These are phyloP conservation scores for Glandiceps talaboti DNA, from an alignment of 53 echinoderm and acorn worm species.

Conservation along the genomic window DNA sequence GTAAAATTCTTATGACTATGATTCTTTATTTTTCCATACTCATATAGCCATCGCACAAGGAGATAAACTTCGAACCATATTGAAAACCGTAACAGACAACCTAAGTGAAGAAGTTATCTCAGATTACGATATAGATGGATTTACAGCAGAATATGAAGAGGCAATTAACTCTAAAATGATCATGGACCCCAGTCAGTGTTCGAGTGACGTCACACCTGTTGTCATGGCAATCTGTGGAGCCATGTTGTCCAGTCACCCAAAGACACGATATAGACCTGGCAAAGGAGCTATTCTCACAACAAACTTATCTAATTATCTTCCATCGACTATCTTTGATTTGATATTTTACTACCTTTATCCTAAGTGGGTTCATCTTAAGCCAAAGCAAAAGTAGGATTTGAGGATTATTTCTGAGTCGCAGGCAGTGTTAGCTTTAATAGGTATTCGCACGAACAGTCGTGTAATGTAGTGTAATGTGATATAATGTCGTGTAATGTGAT, in stretches of 20 bases:
- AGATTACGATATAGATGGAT: constrained; percentile 29
- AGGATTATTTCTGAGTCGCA: no score
- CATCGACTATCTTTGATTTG: constrained; percentile 25
- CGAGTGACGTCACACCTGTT: constrained; percentile 44
- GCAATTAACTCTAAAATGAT: constrained; percentile 26
- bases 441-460: no score
- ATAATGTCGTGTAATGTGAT: no score
- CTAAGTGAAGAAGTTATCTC: constrained; percentile 20
- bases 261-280: constrained; percentile 50
- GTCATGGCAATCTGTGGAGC: constrained; percentile 53
- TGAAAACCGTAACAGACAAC: constrained; percentile 21
- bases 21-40: no score
- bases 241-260: constrained; percentile 65
- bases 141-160: constrained; percentile 11
- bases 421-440: no score
- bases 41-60: constrained; percentile 25
- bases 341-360: background rate
- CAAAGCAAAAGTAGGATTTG: background rate
- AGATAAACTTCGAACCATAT: constrained; percentile 15
- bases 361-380: background rate
- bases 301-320: constrained; percentile 34
- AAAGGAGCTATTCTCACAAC: constrained; percentile 16
- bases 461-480: no score
- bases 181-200: background rate
- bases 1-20: no score